Percentiles rank a stretch among this genome's conserved stretches.
These are phyloP conservation scores for Ailuropoda melanoleuca DNA, from an alignment of 2,113 vertebrate genomes.

Conservation along the genomic window DNA sequence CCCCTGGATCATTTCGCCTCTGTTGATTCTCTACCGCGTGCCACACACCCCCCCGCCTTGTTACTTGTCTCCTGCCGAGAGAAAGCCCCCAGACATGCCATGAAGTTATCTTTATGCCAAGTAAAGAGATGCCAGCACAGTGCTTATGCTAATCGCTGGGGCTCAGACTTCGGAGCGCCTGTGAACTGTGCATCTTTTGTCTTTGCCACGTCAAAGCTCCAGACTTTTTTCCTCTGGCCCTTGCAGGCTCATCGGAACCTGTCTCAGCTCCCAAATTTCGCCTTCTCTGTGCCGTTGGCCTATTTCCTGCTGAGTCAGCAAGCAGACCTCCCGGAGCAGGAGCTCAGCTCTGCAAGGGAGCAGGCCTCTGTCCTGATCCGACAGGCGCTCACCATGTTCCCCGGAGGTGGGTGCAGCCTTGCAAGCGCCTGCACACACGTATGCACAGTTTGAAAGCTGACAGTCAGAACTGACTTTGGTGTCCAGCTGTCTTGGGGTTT, in stretches of 20 bases:
- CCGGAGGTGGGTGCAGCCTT: conserved; percentile 87
- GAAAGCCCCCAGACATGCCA: background rate
- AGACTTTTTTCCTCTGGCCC: background rate
- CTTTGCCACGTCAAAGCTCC: background rate
- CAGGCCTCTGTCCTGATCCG: conserved; percentile 88
- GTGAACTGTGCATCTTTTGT: rapidly evolving
- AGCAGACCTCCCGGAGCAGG: conserved; percentile 87
- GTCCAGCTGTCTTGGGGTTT: background rate
- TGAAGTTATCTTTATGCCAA: background rate
- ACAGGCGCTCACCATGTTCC: conserved; percentile 94
- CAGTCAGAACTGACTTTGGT: background rate
- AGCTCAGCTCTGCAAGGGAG: conserved; percentile 83
- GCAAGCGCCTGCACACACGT: too few species aligned
- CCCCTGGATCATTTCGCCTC: background rate
- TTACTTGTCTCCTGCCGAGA: background rate
- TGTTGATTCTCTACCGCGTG: background rate
- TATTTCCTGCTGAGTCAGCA: conserved; percentile 94
- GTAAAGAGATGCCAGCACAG: too few species aligned
- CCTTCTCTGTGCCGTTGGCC: conserved; percentile 93
- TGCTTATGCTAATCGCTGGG: too few species aligned
- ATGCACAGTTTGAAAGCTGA: background rate
- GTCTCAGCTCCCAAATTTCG: conserved; percentile 97
- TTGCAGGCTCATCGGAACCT: conserved; percentile 93
- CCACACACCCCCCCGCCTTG: too few species aligned
- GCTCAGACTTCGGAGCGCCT: rapidly evolving